Conservation (phyloP, 30 jellyfish, hydroid and myxozoan genomes). For the Catostylus mosaicus region DNA sequence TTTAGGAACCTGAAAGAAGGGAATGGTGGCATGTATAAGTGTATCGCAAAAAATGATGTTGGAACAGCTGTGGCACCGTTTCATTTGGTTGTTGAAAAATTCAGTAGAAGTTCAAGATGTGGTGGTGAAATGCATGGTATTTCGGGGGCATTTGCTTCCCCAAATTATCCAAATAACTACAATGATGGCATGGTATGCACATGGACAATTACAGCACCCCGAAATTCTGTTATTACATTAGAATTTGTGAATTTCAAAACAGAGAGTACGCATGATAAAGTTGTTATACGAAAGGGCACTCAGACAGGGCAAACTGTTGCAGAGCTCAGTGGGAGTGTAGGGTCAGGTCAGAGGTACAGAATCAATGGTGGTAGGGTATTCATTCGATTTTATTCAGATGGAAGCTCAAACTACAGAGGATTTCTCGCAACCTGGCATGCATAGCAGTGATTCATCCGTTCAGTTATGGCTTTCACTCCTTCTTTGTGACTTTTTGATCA, state of each 20-base stretch:
- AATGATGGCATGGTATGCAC: not conserved
- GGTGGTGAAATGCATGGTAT: not conserved
- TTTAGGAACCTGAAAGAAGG: slow-evolving; percentile 2
- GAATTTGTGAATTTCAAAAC: not conserved
- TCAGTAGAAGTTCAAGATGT: not conserved
- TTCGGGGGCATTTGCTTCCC: not conserved
- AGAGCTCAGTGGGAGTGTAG: not conserved
- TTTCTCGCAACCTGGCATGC: not conserved
- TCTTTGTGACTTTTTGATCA: too few species aligned
- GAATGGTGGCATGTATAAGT: slow-evolving; percentile 57
- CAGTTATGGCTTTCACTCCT: too few species aligned
- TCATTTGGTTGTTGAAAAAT: slow-evolving; percentile 19
- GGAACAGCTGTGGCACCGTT: slow-evolving; percentile 11
- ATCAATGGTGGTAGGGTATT: not conserved
- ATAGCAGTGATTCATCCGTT: not conserved
- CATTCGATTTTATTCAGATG: not conserved
- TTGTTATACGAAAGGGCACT: not conserved
- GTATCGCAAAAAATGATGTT: slow-evolving; percentile 50
- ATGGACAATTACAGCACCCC: not conserved
- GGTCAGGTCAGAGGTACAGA: not conserved
- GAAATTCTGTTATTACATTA: not conserved
- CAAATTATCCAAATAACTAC: not conserved
- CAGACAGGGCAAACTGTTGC: not conserved
- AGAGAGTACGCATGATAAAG: not conserved
- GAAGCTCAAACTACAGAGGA: not conserved